Evolutionary conservation across 1,140 invertebrate species (phyloP).

Genomic region (Calliopsis andreniformis): DNA sequence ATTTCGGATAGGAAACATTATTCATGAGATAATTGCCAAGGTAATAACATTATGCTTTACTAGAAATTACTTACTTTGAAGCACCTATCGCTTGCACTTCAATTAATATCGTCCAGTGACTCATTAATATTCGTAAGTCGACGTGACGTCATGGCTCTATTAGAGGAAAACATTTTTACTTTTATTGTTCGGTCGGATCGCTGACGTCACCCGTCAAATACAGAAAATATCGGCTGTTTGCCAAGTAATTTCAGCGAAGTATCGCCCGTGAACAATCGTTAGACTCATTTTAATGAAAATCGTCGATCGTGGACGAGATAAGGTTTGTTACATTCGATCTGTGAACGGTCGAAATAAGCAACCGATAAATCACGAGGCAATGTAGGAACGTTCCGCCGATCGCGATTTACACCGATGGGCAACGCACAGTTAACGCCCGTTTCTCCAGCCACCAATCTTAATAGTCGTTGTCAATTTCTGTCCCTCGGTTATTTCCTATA

Average conservation of each 20-base stretch:
- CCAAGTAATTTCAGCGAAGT: not conserved
- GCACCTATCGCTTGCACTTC: accelerated
- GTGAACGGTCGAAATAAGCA: not conserved
- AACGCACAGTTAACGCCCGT: not conserved
- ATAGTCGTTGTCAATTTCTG: not conserved
- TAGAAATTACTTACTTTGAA: too few species aligned
- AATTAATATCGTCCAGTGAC: not conserved
- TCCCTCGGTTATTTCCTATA: not conserved
- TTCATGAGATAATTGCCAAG: too few species aligned
- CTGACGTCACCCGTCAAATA: not conserved
- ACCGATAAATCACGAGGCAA: not conserved
- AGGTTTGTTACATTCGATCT: not conserved
- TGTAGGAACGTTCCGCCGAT: not conserved
- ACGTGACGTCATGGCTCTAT: not conserved
- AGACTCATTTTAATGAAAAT: not conserved
- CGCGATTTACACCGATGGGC: slow-evolving; percentile 4
- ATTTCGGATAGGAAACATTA: not conserved
- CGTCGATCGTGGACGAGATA: not conserved
- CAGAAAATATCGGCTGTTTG: not conserved
- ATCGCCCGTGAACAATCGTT: not conserved
- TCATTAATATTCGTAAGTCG: slow-evolving; percentile 7
- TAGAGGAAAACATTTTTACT: not conserved
- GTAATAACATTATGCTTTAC: too few species aligned
- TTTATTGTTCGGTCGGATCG: not conserved
- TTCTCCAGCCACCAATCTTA: not conserved